A percentile compares a stretch with the other conserved stretches of the same genome.
phyloP scores from a whole-genome alignment of 2,113 vertebrate species.

The Passer montanus region DNA sequence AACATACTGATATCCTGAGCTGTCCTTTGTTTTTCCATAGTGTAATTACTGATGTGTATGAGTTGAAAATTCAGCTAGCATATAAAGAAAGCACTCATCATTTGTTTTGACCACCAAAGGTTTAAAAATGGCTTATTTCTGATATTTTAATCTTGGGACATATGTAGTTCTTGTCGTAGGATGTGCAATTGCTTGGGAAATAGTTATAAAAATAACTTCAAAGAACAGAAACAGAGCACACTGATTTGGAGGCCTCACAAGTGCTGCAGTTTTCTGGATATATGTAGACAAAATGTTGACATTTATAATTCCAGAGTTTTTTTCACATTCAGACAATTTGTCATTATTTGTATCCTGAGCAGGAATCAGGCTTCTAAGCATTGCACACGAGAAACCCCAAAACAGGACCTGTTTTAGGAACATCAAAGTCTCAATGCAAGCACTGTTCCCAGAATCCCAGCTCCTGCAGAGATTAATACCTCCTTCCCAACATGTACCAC shows the following conservation, averaged over 20 bases:
- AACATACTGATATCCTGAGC: background rate
- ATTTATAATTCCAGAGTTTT: background rate
- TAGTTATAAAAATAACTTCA: slow-evolving; percentile 34
- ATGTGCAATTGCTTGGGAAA: slow-evolving; percentile 33
- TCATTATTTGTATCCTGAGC: background rate
- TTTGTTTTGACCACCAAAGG: background rate
- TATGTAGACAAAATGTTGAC: background rate
- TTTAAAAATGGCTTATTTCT: slow-evolving; percentile 48
- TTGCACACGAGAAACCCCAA: background rate
- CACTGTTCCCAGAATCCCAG: background rate
- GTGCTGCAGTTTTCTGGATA: slow-evolving; percentile 1
- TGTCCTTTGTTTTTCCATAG: background rate
- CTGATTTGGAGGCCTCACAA: background rate
- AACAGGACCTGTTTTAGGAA: background rate
- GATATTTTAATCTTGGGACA: slow-evolving; percentile 52
- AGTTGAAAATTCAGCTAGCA: background rate
- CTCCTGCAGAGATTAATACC: background rate
- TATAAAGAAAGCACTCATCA: background rate
- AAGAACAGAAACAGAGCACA: slow-evolving; percentile 5
- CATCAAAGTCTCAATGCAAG: background rate
- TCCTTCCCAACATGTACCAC: background rate
- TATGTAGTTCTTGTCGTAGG: slow-evolving; percentile 12
- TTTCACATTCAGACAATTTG: background rate
- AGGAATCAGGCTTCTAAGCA: background rate
- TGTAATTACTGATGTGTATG: background rate